Evolutionary conservation across 2,888 invertebrate species (phyloP).

Genomic region (Torymus texanus): DNA sequence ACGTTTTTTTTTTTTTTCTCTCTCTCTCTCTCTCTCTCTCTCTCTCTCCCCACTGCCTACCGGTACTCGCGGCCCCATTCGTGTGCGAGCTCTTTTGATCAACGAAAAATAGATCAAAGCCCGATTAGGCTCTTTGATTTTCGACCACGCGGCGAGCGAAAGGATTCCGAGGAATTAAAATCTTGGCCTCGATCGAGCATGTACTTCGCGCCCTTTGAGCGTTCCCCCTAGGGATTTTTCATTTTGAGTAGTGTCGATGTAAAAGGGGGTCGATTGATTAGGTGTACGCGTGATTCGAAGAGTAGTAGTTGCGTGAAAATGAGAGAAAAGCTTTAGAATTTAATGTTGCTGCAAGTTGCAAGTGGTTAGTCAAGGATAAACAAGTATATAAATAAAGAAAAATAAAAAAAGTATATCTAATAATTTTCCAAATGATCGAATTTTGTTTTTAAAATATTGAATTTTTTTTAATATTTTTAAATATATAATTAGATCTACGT

Average conservation of each 20-base stretch:
- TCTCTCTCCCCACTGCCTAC: too few species aligned
- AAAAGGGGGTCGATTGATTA: not conserved
- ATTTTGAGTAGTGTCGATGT: constrained; percentile 10
- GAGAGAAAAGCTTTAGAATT: not conserved
- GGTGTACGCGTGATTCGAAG: not conserved
- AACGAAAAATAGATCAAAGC: constrained; percentile 42
- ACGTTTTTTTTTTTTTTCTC: constrained; percentile 4
- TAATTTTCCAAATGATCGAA: too few species aligned
- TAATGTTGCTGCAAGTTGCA: not conserved
- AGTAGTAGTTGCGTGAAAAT: not conserved
- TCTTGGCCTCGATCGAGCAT: constrained; percentile 22
- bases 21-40: too few species aligned
- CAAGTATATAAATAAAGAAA: too few species aligned
- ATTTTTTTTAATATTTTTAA: too few species aligned
- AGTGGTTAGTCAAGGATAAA: too few species aligned
- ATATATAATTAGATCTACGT: too few species aligned
- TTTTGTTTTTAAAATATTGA: too few species aligned
- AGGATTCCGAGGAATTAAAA: constrained; percentile 16
- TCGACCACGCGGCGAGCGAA: not conserved
- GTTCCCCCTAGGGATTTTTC: not conserved
- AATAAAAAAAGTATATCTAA: too few species aligned
- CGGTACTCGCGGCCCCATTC: constrained; percentile 9
- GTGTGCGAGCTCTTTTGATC: constrained; percentile 37
- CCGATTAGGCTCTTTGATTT: constrained; percentile 42
- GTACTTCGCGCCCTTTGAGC: not conserved